Conservation (phyloP, 92 coral and sea anemone genomes). For the Palythoa grandiflora region DNA sequence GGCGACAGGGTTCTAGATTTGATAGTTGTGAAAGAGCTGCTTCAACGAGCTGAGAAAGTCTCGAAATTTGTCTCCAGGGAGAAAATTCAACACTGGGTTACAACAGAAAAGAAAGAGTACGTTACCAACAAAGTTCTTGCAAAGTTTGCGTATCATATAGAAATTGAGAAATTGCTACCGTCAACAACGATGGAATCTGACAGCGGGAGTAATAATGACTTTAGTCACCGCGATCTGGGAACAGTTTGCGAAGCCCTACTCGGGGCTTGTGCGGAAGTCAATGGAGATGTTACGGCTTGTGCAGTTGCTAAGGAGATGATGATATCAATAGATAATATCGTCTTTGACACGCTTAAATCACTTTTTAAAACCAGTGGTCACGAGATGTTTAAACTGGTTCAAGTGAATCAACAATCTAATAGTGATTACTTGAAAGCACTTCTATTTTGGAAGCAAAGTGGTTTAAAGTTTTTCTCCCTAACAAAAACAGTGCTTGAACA, state of each 20-base stretch:
- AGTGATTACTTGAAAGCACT: not conserved
- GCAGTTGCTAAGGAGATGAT: constrained; percentile 27
- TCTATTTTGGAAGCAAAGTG: not conserved
- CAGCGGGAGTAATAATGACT: not conserved
- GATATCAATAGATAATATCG: not conserved
- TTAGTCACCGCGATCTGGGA: not conserved
- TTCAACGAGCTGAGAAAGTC: not conserved
- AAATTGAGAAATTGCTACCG: not conserved
- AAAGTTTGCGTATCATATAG: constrained; percentile 20
- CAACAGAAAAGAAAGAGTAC: constrained; percentile 20
- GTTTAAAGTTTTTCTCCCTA: not conserved
- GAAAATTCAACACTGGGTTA: constrained; percentile 32
- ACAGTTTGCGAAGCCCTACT: constrained; percentile 27
- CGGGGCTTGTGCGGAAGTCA: constrained; percentile 21
- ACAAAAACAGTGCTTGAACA: constrained; percentile 6
- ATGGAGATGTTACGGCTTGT: constrained; percentile 10
- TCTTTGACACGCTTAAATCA: not conserved
- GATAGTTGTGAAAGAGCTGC: not conserved
- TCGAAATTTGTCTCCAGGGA: not conserved
- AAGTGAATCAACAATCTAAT: not conserved
- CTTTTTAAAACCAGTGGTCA: constrained; percentile 9
- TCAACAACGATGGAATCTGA: not conserved
- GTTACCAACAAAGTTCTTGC: constrained; percentile 15
- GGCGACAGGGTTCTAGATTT: not conserved
- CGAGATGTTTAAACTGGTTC: constrained; percentile 21